A percentile compares a stretch with the other conserved stretches of the same genome.
phyloP scores from a whole-genome alignment of 2,888 invertebrate species.

The Clitarchus hookeri region DNA sequence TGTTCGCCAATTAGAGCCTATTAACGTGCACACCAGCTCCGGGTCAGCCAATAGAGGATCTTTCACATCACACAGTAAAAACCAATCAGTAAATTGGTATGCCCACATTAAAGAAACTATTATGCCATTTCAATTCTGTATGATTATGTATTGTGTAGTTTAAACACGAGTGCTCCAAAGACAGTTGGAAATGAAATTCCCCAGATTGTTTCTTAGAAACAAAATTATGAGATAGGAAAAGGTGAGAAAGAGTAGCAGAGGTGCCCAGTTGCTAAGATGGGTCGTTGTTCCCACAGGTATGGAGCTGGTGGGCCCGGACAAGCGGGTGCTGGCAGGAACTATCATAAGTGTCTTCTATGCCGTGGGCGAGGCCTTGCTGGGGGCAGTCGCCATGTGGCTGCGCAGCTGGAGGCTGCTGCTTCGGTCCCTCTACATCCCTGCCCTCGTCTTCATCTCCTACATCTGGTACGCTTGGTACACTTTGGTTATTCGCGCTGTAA shows the following conservation, averaged over 20 bases:
- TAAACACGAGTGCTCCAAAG: too few species aligned
- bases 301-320: constrained; percentile 20
- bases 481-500: background rate
- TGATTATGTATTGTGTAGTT: too few species aligned
- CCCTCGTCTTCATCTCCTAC: constrained; percentile 23
- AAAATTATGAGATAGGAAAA: too few species aligned
- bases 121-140: too few species aligned
- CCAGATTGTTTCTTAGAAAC: too few species aligned
- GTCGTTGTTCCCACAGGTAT: background rate
- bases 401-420: background rate
- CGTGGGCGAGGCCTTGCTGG: background rate
- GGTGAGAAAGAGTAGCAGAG: background rate
- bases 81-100: too few species aligned
- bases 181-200: too few species aligned
- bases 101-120: too few species aligned
- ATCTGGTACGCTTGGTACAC: background rate
- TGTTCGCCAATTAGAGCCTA: too few species aligned
- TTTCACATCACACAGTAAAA: too few species aligned
- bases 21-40: too few species aligned
- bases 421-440: background rate
- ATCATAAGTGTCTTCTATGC: constrained; percentile 15
- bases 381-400: background rate
- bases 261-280: background rate
- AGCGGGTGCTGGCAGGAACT: background rate
- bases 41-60: too few species aligned